These are phyloP conservation scores for Ovibos moschatus DNA, from an alignment of 2,113 vertebrate species.

Conservation along the genomic window DNA sequence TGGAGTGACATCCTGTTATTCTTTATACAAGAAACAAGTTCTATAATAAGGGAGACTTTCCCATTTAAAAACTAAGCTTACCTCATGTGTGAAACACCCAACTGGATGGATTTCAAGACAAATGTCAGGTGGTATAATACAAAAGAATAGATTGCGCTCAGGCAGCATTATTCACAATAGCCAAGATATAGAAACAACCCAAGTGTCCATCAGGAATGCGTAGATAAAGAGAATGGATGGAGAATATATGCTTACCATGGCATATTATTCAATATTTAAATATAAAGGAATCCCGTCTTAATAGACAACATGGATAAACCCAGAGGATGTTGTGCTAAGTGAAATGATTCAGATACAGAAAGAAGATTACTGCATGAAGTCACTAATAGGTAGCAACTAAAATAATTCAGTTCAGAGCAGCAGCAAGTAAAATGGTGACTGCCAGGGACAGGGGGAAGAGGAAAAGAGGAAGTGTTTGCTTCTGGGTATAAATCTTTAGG, in stretches of 20 bases:
- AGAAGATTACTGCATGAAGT: neutral
- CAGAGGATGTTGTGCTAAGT: neutral
- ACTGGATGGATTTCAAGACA: neutral
- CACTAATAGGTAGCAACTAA: neutral
- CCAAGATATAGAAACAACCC: neutral
- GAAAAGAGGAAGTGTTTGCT: neutral
- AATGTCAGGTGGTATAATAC: no score
- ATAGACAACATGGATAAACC: neutral
- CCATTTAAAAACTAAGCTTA: neutral
- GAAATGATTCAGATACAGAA: neutral
- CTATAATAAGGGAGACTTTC: neutral
- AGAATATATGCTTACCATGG: neutral
- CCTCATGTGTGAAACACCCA: neutral
- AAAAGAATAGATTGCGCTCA: neutral
- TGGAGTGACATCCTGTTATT: neutral
- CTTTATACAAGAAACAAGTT: neutral
- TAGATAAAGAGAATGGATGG: neutral
- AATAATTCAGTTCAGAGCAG: neutral
- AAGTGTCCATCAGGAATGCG: neutral
- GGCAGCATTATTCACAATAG: neutral
- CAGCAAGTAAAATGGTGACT: neutral
- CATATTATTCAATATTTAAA: neutral
- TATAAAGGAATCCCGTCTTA: neutral
- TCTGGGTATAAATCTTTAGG: neutral
- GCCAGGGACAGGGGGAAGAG: no score